Evolutionary conservation across 2,888 invertebrate species (phyloP).

Genomic region (Lasioglossum oenotherae): DNA sequence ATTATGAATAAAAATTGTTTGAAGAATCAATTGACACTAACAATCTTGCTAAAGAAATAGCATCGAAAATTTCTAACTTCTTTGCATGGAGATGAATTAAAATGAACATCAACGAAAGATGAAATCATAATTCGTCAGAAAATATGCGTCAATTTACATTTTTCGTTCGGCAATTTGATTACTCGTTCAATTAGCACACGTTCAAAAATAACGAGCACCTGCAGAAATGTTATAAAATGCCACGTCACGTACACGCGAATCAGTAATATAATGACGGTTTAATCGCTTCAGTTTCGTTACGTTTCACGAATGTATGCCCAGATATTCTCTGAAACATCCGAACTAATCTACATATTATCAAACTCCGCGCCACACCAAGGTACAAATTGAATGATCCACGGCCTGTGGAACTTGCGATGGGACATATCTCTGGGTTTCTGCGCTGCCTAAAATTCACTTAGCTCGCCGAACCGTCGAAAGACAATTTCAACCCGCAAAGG

Average conservation of each 20-base stretch:
- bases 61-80: too few relatives aligned
- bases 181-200: background rate
- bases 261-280: constrained; percentile 23
- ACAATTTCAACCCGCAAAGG: constrained; percentile 45
- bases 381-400: constrained; percentile 69
- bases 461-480: constrained; percentile 40
- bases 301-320: constrained; percentile 28
- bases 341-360: constrained; percentile 71
- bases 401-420: constrained; percentile 57
- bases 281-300: constrained; percentile 43
- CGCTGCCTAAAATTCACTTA: constrained; percentile 59
- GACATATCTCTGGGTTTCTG: constrained; percentile 46
- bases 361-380: constrained; percentile 50
- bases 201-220: background rate
- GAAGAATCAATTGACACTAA: too few relatives aligned
- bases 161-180: background rate
- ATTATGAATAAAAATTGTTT: too few relatives aligned
- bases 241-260: background rate
- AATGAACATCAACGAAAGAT: background rate
- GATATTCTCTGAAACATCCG: constrained; percentile 55
- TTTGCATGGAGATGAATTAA: background rate
- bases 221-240: background rate
- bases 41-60: too few relatives aligned
- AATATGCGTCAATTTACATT: background rate
- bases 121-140: background rate